Evolutionary conservation across 2,797 vertebrate species (phyloP).

Genomic region (Malurus splendens): DNA sequence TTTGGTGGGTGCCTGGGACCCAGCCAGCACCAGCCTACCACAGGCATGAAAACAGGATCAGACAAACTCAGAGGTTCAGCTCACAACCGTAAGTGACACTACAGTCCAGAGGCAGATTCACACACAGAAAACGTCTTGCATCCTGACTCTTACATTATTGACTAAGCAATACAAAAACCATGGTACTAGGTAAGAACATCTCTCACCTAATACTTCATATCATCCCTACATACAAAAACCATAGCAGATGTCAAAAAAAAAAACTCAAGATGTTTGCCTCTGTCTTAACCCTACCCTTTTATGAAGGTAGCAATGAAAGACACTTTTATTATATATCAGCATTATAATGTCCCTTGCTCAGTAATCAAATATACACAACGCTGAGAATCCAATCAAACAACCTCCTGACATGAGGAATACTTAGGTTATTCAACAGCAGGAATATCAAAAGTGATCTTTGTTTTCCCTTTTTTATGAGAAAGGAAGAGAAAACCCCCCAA

Average conservation of each 20-base stretch:
- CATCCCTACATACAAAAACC: not conserved
- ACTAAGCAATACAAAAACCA: not conserved
- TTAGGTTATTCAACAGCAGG: not conserved
- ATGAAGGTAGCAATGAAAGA: not conserved
- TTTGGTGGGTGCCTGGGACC: not conserved
- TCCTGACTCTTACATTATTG: not conserved
- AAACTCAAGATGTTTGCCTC: not conserved
- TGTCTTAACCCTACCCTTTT: not conserved
- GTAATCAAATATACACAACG: not conserved
- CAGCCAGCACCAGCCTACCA: too few species aligned
- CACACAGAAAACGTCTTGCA: not conserved
- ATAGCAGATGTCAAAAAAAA: not conserved
- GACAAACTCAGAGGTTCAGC: not conserved
- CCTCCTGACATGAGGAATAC: fast-evolving
- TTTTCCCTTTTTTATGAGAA: not conserved
- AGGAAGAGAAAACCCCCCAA: fast-evolving
- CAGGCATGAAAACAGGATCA: not conserved
- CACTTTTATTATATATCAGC: not conserved
- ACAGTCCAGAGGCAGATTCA: not conserved
- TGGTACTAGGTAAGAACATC: not conserved
- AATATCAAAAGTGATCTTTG: not conserved
- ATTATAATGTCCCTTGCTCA: not conserved
- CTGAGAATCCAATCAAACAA: not conserved
- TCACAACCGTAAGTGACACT: not conserved
- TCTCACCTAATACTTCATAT: not conserved